Base-by-base conservation (phyloP, 2,888 invertebrate genomes). In the Drosophila mulleri region DNA sequence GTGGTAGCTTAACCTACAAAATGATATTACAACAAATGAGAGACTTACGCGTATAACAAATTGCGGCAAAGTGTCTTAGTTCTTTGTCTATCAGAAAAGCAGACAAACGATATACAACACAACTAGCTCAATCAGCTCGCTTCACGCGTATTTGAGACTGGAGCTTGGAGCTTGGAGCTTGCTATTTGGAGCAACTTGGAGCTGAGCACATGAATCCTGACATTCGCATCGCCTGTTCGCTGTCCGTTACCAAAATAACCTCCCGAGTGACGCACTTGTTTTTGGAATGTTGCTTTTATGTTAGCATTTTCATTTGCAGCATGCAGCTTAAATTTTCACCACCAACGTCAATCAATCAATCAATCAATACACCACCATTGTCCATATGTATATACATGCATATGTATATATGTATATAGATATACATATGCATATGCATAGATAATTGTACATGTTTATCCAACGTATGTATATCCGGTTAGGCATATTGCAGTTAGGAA, bases 31-130 rank as follows among this genome's bases (percentile, higher is more conserved):
- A 87, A 84, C 75, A 80, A 78, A 79, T 72, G 65, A 76, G 76
- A 88, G 89, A 91, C 91, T 91, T 91, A 91, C 91, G 91, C 91
- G 83, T 88, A 86, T 88, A 80, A 84, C 82, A 84, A 82, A 82
- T 89, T 82, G 85, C 84, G 84, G 84, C 84, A 89, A 89, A 88
- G 88, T 84, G 88, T 84, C 85, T 75, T 89, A 84, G 70, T 83
- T 78, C 87, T 88, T 84, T 87, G 83, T 88, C 81, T 75, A 68
- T 78, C 81, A 83, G 72, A 71, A 67, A 89, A 83, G 64, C 63
- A 78, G 67, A 86, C 83, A 89, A 82, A 82, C 82, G 72, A 72
- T 85, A 53, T 82, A 77, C 80, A 80, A 77, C 74, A 64, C 52
- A 60, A 80, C 66, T 73, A 63, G 80, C 76, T 79, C 68, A 79